Evolutionary conservation across 2,113 vertebrate species (phyloP).

Genomic region (Spea bombifrons): DNA sequence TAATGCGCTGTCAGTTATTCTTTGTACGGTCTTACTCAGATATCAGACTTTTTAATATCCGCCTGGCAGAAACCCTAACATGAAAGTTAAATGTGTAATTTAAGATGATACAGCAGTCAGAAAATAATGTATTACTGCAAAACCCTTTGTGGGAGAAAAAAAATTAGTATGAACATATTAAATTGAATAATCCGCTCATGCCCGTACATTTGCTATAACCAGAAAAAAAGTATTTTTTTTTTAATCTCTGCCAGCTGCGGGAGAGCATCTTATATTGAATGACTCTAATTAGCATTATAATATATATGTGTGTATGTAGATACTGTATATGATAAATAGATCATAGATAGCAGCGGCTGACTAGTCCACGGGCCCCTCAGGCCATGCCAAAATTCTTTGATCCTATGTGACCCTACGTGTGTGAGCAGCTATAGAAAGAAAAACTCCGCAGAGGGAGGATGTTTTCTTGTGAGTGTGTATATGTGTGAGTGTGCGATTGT

Average conservation of each 20-base stretch:
- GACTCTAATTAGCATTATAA: too few species aligned
- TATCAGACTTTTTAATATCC: conserved; percentile 41
- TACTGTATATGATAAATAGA: too few species aligned
- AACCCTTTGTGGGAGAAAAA: neutral
- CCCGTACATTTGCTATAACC: neutral
- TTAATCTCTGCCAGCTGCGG: neutral
- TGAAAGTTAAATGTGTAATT: conserved; percentile 22
- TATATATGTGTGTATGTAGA: too few species aligned
- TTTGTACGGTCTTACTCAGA: neutral
- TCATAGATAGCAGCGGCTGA: too few species aligned
- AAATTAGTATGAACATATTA: neutral
- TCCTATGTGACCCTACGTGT: too few species aligned
- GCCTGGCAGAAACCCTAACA: neutral
- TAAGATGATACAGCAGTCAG: neutral
- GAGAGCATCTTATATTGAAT: neutral
- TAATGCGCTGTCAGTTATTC: conserved; percentile 18
- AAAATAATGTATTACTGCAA: neutral
- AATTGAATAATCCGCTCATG: conserved; percentile 16
- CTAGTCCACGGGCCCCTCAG: too few species aligned
- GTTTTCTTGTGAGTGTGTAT: too few species aligned
- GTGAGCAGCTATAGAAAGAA: too few species aligned
- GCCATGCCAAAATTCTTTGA: too few species aligned
- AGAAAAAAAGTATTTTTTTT: neutral
- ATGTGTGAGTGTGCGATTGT: too few species aligned
- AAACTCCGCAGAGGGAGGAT: too few species aligned